These are phyloP conservation scores for Tinamus guttatus DNA, from an alignment of 2,113 vertebrate genomes.

Conservation along the genomic window DNA sequence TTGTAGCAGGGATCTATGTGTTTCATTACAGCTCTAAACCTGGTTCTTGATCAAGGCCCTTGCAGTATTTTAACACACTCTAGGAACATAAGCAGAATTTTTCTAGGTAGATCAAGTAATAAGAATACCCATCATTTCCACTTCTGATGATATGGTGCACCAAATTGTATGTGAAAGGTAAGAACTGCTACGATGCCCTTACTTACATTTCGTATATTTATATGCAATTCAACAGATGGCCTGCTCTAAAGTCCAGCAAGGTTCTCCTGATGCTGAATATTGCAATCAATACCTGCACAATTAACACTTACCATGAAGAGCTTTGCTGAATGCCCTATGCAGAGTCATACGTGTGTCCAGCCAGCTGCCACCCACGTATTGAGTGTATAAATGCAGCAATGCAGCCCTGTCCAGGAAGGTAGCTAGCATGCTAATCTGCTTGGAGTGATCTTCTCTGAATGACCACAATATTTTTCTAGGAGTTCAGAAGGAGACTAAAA, in stretches of 20 bases:
- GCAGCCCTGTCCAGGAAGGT: not conserved
- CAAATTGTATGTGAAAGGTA: rapidly evolving
- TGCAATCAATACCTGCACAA: not conserved
- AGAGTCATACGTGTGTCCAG: not conserved
- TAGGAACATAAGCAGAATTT: not conserved
- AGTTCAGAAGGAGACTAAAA: not conserved
- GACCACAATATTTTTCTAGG: not conserved
- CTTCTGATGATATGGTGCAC: rapidly evolving
- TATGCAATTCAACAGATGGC: not conserved
- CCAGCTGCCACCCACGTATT: not conserved
- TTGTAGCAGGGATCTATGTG: not conserved
- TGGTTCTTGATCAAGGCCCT: not conserved
- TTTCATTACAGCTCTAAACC: not conserved
- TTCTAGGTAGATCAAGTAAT: not conserved
- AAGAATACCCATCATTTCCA: not conserved
- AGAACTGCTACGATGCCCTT: rapidly evolving
- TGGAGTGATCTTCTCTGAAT: not conserved
- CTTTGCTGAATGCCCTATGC: not conserved
- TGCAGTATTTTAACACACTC: not conserved
- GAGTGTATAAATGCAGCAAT: not conserved
- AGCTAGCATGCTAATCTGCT: not conserved
- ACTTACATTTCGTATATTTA: not conserved
- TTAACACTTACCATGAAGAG: rapidly evolving
- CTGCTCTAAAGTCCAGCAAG: not conserved
- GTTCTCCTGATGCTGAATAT: not conserved